Evolutionary conservation across 2,888 invertebrate genomes (phyloP).

Genomic region (Erebia epiphron): DNA sequence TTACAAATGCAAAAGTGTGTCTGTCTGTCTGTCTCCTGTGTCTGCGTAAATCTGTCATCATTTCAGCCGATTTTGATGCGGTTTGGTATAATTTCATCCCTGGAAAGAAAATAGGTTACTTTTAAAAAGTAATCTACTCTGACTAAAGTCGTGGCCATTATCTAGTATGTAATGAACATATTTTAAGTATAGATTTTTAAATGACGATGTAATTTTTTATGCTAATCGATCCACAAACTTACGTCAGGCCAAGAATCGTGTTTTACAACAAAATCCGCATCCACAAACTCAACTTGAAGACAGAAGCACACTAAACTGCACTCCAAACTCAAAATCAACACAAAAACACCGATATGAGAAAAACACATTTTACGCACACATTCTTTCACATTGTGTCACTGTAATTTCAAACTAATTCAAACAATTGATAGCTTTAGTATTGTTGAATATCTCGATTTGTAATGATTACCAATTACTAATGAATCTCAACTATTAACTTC

Average conservation of each 20-base stretch:
- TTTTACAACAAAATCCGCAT: not conserved
- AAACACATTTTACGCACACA: conserved; percentile 13
- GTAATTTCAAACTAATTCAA: not conserved
- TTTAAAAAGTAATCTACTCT: too few species aligned
- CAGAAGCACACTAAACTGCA: conserved; percentile 6
- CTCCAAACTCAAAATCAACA: conserved; percentile 8
- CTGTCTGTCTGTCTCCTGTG: too few species aligned
- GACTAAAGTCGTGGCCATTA: too few species aligned
- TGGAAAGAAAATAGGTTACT: too few species aligned
- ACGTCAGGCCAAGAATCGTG: conserved; percentile 10
- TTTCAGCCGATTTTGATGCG: too few species aligned
- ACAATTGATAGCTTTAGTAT: not conserved
- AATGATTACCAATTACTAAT: not conserved
- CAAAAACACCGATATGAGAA: not conserved
- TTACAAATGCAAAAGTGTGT: too few species aligned
- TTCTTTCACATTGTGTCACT: conserved; percentile 6
- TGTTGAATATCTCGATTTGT: too few species aligned
- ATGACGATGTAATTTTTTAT: too few species aligned
- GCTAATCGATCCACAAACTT: not conserved
- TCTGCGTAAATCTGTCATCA: too few species aligned
- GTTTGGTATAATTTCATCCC: too few species aligned
- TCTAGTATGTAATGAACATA: too few species aligned
- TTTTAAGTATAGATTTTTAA: too few species aligned
- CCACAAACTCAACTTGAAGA: conserved; percentile 1
- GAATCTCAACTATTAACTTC: not conserved